Conservation (phyloP, 2,888 invertebrate genomes). For the Caenorhabditis panamensis region DNA sequence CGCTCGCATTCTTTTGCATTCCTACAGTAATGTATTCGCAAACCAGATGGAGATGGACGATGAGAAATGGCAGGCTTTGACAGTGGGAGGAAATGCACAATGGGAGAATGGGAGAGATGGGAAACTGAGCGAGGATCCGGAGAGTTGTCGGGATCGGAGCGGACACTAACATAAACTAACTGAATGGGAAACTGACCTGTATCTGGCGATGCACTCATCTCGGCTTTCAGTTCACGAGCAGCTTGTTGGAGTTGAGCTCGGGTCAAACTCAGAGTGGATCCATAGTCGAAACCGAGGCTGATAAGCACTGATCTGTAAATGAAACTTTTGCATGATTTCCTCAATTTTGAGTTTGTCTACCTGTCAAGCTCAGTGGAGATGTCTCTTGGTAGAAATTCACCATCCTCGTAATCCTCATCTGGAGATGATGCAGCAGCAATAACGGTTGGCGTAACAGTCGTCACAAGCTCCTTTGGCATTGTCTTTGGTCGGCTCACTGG, state of each 20-base stretch:
- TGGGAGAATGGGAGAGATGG: slow-evolving; percentile 6
- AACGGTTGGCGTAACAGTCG: slow-evolving; percentile 17
- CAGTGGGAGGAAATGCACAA: too few species aligned
- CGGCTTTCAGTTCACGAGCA: slow-evolving; percentile 25
- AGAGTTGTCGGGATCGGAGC: slow-evolving; percentile 13
- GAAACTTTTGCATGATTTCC: background rate
- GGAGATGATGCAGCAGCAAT: background rate
- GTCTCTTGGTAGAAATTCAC: slow-evolving; percentile 62
- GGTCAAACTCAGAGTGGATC: slow-evolving; percentile 56
- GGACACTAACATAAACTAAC: slow-evolving; percentile 2
- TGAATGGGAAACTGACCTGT: slow-evolving; percentile 57
- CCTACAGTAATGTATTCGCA: slow-evolving; percentile 37
- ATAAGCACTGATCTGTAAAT: slow-evolving; percentile 67
- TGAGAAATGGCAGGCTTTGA: background rate
- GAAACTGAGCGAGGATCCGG: slow-evolving; percentile 4
- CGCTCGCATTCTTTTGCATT: slow-evolving; percentile 1
- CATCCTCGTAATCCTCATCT: slow-evolving; percentile 15
- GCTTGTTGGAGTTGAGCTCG: slow-evolving; percentile 8
- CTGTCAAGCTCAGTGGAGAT: slow-evolving; percentile 63
- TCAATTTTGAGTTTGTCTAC: slow-evolving; percentile 20
- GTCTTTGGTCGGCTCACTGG: slow-evolving; percentile 8
- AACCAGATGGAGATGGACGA: slow-evolving; percentile 15
- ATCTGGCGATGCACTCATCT: slow-evolving; percentile 63
- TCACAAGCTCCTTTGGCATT: slow-evolving; percentile 21
- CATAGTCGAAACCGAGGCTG: slow-evolving; percentile 70